phyloP scores from a whole-genome alignment of 2,888 invertebrate genomes.

The Leptinotarsa tumamoca region DNA sequence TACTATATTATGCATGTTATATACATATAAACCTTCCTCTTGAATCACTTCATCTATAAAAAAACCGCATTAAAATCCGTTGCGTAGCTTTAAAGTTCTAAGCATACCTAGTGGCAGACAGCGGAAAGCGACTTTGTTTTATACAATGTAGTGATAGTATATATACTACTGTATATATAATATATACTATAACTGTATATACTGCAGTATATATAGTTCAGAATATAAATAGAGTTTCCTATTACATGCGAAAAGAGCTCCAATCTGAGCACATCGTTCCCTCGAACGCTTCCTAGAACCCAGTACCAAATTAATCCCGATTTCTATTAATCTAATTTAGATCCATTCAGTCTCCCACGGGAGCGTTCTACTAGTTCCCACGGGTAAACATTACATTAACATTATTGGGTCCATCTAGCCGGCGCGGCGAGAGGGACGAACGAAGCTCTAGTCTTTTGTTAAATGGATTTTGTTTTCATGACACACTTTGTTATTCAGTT shows the following conservation, averaged over 20 bases:
- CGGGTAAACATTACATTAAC: conserved; percentile 44
- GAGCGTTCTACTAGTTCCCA: conserved; percentile 45
- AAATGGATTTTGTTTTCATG: conserved; percentile 22
- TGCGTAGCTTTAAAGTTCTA: too few species aligned
- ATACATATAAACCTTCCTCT: too few species aligned
- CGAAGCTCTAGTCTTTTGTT: conserved; percentile 15
- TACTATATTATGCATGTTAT: too few species aligned
- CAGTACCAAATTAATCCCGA: conserved; percentile 7
- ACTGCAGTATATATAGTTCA: too few species aligned
- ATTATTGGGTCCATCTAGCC: conserved; percentile 22
- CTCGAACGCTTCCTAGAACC: not conserved
- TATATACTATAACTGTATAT: too few species aligned
- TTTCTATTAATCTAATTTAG: conserved; percentile 21
- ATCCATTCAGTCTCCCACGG: conserved; percentile 40
- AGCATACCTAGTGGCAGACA: too few species aligned
- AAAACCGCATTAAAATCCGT: too few species aligned
- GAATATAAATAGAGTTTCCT: not conserved
- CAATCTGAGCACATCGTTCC: not conserved
- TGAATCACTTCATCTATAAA: too few species aligned
- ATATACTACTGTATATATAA: too few species aligned
- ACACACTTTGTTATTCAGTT: conserved; percentile 22
- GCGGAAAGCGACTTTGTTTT: too few species aligned
- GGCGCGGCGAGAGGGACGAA: conserved; percentile 3
- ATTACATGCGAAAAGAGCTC: not conserved
- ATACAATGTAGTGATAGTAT: too few species aligned